These are phyloP conservation scores for Linnaemya vulpina DNA, from an alignment of 2,888 invertebrate genomes.

Conservation along the genomic window DNA sequence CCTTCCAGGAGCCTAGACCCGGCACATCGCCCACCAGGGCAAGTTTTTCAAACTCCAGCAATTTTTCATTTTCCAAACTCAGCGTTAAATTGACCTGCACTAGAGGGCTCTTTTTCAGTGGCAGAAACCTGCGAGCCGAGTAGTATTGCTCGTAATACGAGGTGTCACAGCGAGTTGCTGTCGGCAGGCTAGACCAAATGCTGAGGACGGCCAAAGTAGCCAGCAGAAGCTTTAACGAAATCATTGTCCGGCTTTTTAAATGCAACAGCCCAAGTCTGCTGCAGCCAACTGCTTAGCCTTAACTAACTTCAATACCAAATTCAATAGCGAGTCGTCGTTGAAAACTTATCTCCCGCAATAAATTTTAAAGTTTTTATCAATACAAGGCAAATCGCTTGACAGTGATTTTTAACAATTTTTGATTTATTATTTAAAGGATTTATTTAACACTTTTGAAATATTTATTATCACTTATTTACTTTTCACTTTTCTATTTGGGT, in stretches of 20 bases:
- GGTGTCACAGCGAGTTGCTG: conserved; percentile 77
- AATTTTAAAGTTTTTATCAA: conserved; percentile 11
- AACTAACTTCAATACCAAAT: not conserved
- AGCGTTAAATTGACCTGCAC: conserved; percentile 75
- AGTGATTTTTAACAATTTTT: not conserved
- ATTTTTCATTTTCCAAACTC: conserved; percentile 78
- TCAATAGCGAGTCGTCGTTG: not conserved
- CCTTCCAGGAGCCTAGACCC: conserved; percentile 88
- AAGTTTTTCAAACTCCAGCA: conserved; percentile 86
- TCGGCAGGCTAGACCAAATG: conserved; percentile 76
- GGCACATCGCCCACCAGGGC: conserved; percentile 88
- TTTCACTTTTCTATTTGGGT: not conserved
- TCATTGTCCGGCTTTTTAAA: conserved; percentile 40
- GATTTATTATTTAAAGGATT: not conserved
- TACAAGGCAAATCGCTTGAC: not conserved
- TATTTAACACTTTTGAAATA: not conserved
- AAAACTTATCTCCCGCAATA: conserved; percentile 14
- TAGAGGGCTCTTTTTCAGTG: conserved; percentile 76
- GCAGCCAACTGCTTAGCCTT: not conserved
- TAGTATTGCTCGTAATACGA: conserved; percentile 81
- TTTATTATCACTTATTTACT: conserved; percentile 4
- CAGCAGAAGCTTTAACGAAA: conserved; percentile 68
- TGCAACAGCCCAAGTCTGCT: not conserved
- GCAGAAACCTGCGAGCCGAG: conserved; percentile 77
- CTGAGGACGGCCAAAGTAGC: conserved; percentile 74